These are phyloP conservation scores for Ptiloglossa arizonensis DNA, from an alignment of 1,140 invertebrate genomes.

Conservation along the genomic window DNA sequence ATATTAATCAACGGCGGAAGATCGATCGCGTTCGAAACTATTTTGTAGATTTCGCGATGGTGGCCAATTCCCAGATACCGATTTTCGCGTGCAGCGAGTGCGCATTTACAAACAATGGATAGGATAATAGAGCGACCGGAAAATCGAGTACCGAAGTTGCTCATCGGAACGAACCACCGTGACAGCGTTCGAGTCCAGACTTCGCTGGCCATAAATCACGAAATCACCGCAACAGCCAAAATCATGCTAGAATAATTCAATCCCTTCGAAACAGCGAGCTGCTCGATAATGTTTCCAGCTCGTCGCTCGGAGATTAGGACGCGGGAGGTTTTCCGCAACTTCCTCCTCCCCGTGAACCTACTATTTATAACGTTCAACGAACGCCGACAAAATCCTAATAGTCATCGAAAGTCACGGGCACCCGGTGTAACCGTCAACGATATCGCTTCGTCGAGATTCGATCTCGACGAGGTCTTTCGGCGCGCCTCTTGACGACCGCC, in stretches of 20 bases:
- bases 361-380: neutral
- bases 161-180: constrained; percentile 1
- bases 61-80: no score
- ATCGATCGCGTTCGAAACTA: no score
- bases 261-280: neutral
- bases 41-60: neutral
- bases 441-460: constrained; percentile 51
- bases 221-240: neutral
- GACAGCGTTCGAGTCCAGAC: neutral
- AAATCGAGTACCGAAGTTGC: neutral
- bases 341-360: neutral
- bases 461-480: no score
- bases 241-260: constrained; percentile 33
- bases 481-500: constrained; percentile 45
- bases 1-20: no score
- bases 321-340: neutral
- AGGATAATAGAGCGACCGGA: neutral
- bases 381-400: constrained; percentile 32
- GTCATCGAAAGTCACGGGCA: constrained; percentile 27
- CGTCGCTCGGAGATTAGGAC: neutral
- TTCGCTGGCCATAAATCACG: constrained; percentile 6
- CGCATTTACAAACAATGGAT: neutral
- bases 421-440: constrained; percentile 35
- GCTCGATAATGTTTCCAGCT: neutral
- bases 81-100: no score